phyloP scores from a whole-genome alignment of 2,888 invertebrate species.

The Dysmachus trigonus region DNA sequence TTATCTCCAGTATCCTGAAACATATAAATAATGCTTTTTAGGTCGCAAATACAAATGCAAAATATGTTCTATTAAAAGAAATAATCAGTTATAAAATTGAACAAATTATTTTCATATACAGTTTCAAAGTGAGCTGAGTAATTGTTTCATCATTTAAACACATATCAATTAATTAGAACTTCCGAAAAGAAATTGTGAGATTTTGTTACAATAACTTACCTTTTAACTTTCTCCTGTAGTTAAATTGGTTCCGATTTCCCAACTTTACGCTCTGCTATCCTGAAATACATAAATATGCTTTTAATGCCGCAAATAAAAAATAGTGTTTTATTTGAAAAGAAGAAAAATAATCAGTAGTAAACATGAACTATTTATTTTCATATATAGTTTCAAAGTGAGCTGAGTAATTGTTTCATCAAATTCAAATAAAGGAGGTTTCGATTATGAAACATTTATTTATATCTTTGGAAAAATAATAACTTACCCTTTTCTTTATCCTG shows the following conservation, averaged over 20 bases:
- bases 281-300: background rate
- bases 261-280: background rate
- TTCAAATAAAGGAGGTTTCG: too few relatives aligned
- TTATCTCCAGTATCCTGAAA: background rate
- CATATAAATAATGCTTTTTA: background rate
- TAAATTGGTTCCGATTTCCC: background rate
- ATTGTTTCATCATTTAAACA: background rate
- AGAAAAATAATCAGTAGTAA: background rate
- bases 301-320: background rate
- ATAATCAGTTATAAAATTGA: constrained; percentile 21
- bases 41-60: background rate
- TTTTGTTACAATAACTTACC: background rate
- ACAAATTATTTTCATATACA: constrained; percentile 55
- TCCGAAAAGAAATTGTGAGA: too few relatives aligned
- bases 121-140: constrained; percentile 58
- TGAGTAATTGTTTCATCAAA: constrained; percentile 51
- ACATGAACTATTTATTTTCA: constrained; percentile 55
- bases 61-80: background rate
- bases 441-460: background rate
- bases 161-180: background rate
- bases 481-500: background rate
- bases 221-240: background rate
- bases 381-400: constrained; percentile 56
- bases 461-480: background rate
- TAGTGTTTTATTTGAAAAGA: background rate